These are phyloP conservation scores for Sesia bembeciformis DNA, from an alignment of 2,888 invertebrate species.

Conservation along the genomic window DNA sequence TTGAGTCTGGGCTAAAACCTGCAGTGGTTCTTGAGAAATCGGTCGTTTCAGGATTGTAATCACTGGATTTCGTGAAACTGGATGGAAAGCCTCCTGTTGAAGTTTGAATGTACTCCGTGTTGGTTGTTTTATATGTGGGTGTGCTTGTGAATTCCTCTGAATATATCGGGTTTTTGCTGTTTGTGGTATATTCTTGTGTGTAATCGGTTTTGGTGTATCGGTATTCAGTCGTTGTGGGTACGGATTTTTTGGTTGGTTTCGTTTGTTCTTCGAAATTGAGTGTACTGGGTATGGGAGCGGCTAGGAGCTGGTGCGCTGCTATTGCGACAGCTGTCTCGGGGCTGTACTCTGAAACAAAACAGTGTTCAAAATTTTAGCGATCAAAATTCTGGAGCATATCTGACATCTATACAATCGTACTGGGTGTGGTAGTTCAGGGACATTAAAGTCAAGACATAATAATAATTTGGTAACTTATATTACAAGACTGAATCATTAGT, in stretches of 20 bases:
- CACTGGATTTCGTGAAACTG: constrained; percentile 1
- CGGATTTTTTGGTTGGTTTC: constrained; percentile 25
- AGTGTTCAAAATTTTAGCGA: no score
- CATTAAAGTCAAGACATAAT: not conserved
- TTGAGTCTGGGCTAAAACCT: not conserved
- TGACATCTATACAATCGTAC: no score
- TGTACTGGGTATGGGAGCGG: constrained; percentile 55
- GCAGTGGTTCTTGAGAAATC: constrained; percentile 15
- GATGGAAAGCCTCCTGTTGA: not conserved
- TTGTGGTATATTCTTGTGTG: constrained; percentile 22
- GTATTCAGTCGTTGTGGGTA: constrained; percentile 37
- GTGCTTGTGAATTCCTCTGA: constrained; percentile 43
- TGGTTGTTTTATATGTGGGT: constrained; percentile 15
- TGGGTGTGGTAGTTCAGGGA: not conserved
- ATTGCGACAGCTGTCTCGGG: constrained; percentile 62
- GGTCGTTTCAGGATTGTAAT: constrained; percentile 1
- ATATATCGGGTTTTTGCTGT: constrained; percentile 27
- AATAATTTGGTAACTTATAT: no score
- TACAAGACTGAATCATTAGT: no score
- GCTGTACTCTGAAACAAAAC: constrained; percentile 34
- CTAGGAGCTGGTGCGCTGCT: constrained; percentile 60
- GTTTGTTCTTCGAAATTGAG: constrained; percentile 44
- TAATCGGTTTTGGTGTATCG: constrained; percentile 46
- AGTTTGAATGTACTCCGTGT: not conserved
- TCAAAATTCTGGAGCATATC: no score